Percentiles rank a stretch among this genome's conserved stretches.
These are phyloP conservation scores for Chloroceryle amazona DNA, from an alignment of 2,797 vertebrate species.

Conservation along the genomic window DNA sequence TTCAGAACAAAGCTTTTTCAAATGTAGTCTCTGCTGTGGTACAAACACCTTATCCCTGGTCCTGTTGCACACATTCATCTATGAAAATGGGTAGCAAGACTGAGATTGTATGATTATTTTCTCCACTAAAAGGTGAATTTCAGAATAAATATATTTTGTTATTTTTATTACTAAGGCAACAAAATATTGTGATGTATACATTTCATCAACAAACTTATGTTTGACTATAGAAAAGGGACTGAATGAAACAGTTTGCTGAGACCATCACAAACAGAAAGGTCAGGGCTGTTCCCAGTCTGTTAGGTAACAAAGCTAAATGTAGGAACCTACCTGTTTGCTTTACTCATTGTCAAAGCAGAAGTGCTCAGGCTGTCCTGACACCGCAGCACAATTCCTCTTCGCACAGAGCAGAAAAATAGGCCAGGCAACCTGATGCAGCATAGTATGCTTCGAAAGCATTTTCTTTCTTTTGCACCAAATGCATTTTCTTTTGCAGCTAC, in stretches of 20 bases:
- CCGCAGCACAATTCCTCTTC: background rate
- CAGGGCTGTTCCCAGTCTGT: background rate
- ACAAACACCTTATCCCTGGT: background rate
- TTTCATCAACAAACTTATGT: background rate
- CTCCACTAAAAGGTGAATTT: background rate
- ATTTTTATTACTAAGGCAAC: background rate
- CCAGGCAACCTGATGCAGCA: background rate
- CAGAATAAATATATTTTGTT: background rate
- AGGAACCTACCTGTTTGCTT: background rate
- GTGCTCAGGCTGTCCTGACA: background rate
- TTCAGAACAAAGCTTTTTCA: background rate
- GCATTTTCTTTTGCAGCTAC: background rate
- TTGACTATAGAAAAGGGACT: background rate
- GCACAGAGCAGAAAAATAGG: background rate
- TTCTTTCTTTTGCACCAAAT: background rate
- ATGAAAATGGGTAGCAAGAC: background rate
- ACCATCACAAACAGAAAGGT: background rate
- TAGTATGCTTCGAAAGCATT: background rate
- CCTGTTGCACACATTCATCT: background rate
- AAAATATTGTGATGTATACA: background rate
- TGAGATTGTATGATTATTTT: background rate
- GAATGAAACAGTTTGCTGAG: background rate
- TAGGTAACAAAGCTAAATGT: background rate
- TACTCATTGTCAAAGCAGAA: background rate
- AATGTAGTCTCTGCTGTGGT: background rate